Percentiles rank a stretch among this genome's conserved stretches.
Conservation (phyloP, 2,888 invertebrate species). For the Oscheius myriophilus region DNA sequence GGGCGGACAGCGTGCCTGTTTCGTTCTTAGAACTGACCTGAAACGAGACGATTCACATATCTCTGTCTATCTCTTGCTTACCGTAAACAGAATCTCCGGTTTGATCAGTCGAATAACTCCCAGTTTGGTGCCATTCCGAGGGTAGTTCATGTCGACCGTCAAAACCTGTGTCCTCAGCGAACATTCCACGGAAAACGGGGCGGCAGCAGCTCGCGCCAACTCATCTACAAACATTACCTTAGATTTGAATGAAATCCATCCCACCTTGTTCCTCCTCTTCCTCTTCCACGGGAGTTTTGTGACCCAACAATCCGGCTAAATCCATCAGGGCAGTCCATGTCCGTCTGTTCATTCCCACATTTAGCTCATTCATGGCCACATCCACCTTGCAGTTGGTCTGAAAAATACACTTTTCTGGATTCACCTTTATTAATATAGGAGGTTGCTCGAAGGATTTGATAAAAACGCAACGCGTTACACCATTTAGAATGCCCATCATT, state of each 20-base stretch:
- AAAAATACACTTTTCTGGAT: slow-evolving; percentile 35
- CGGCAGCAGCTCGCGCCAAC: neutral
- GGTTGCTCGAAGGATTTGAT: too few relatives aligned
- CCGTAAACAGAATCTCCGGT: slow-evolving; percentile 46
- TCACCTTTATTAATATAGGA: too few relatives aligned
- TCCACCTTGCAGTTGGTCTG: slow-evolving; percentile 56
- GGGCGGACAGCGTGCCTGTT: slow-evolving; percentile 51
- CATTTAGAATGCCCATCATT: too few relatives aligned
- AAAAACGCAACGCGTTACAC: too few relatives aligned
- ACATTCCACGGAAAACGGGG: slow-evolving; percentile 15
- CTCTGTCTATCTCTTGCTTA: slow-evolving; percentile 9
- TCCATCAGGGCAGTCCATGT: slow-evolving; percentile 95
- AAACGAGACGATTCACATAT: too few relatives aligned
- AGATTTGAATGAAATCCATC: neutral
- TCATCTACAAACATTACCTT: neutral
- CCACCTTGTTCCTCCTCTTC: slow-evolving; percentile 6
- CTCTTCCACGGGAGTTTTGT: slow-evolving; percentile 16
- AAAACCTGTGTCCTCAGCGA: slow-evolving; percentile 19
- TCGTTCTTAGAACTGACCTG: slow-evolving; percentile 47
- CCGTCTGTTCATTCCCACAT: slow-evolving; percentile 88
- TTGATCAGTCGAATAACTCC: slow-evolving; percentile 50
- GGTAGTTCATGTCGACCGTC: slow-evolving; percentile 57
- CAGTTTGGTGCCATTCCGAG: slow-evolving; percentile 52
- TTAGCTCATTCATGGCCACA: slow-evolving; percentile 56
- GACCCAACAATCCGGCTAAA: slow-evolving; percentile 80